Evolutionary conservation across 1,140 invertebrate species (phyloP).

Genomic region (Potamilus streckersoni): DNA sequence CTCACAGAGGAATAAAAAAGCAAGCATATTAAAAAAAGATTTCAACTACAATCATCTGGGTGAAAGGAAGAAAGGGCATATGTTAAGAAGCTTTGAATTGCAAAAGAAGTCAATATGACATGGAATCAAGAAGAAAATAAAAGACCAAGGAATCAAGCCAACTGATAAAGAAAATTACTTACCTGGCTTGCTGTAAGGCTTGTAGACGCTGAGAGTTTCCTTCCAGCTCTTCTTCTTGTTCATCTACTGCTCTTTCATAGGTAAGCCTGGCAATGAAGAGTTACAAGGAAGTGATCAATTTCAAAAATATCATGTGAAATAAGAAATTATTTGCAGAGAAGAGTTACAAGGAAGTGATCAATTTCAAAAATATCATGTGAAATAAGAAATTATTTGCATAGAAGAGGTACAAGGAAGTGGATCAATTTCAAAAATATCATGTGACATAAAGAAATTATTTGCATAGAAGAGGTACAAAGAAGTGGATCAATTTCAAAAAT

Average conservation of each 20-base stretch:
- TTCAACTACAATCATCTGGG: no score
- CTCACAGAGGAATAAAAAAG: no score
- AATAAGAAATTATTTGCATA: not conserved
- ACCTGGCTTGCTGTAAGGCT: slow-evolving; percentile 55
- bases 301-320: not conserved
- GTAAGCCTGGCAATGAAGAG: slow-evolving; percentile 38
- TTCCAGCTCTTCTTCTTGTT: slow-evolving; percentile 59
- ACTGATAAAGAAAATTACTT: slow-evolving; percentile 2
- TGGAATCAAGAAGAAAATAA: no score
- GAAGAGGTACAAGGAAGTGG: not conserved
- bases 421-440: not conserved
- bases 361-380: not conserved
- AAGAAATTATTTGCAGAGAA: not conserved
- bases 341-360: not conserved
- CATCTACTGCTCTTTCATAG: slow-evolving; percentile 56
- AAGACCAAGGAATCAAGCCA: no score
- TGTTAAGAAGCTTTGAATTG: no score
- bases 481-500: not conserved
- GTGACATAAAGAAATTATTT: no score
- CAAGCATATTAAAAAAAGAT: no score
- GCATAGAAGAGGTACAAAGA: not conserved
- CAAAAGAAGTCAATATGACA: no score
- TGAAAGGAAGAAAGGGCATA: no score
- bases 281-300: not conserved
- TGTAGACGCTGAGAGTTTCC: slow-evolving; percentile 53